Conservation (phyloP, 2,888 invertebrate genomes). For the Myopa tessellatipennis region DNA sequence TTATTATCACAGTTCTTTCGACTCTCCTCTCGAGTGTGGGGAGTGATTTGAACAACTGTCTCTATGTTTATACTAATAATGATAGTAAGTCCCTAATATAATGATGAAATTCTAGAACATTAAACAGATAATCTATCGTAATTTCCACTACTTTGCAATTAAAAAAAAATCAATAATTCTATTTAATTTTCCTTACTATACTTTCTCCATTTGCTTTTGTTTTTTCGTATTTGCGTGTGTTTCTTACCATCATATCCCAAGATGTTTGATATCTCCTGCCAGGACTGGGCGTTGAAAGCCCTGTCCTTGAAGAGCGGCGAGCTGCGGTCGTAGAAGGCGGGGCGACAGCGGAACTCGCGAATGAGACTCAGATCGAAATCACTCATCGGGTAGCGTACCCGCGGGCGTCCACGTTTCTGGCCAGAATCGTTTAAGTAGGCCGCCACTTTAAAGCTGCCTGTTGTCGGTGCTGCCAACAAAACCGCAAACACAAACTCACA, state of each 20-base stretch:
- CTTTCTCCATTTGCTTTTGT: no score
- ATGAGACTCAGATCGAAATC: slow-evolving; percentile 67
- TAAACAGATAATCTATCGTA: background rate
- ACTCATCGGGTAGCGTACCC: slow-evolving; percentile 61
- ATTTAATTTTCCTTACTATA: background rate
- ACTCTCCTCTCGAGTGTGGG: no score
- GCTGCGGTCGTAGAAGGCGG: slow-evolving; percentile 66
- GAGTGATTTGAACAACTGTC: no score
- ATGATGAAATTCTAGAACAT: background rate
- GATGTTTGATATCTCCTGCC: slow-evolving; percentile 65
- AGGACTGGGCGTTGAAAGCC: slow-evolving; percentile 60
- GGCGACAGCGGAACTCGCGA: slow-evolving; percentile 63
- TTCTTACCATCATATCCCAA: slow-evolving; percentile 66
- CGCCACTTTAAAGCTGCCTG: slow-evolving; percentile 49
- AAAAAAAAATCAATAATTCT: background rate
- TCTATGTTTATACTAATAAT: no score
- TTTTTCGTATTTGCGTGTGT: background rate
- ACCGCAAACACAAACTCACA: slow-evolving; percentile 4
- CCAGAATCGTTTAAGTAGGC: slow-evolving; percentile 48
- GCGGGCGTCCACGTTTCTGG: slow-evolving; percentile 59
- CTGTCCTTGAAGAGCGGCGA: slow-evolving; percentile 66
- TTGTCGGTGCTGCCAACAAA: background rate
- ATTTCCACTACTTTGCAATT: background rate
- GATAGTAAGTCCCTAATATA: no score
- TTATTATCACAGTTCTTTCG: no score